Evolutionary conservation across 2,888 invertebrate genomes (phyloP).

Genomic region (Tortricodes alternella): DNA sequence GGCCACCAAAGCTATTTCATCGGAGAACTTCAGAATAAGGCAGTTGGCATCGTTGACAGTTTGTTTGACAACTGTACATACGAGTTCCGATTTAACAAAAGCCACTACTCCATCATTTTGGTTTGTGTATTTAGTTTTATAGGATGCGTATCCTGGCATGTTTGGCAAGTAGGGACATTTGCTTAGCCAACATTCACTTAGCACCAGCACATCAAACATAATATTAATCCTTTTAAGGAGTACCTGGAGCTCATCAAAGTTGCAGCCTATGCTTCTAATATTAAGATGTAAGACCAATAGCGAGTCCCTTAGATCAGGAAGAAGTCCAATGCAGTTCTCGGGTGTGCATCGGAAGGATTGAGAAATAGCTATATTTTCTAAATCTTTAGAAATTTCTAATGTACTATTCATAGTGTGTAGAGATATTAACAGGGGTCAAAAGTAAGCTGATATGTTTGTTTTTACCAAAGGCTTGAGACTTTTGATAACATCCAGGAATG

Average conservation of each 20-base stretch:
- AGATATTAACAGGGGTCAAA: too few relatives aligned
- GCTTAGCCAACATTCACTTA: conserved; percentile 4
- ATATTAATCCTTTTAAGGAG: not conserved
- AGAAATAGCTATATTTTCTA: not conserved
- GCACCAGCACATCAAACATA: not conserved
- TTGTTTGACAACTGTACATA: not conserved
- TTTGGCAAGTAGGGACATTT: not conserved
- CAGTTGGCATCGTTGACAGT: not conserved
- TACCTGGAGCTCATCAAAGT: not conserved
- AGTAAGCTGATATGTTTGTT: too few relatives aligned
- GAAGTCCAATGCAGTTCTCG: not conserved
- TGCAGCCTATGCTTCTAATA: conserved; percentile 1
- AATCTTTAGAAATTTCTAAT: not conserved
- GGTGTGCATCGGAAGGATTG: not conserved
- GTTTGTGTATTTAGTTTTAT: not conserved
- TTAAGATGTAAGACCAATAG: not conserved
- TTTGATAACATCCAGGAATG: too few relatives aligned
- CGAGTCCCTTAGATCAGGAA: not conserved
- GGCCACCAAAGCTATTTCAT: not conserved
- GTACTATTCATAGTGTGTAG: not conserved
- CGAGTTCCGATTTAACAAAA: not conserved
- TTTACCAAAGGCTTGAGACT: too few relatives aligned
- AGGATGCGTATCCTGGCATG: not conserved
- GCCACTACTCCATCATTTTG: conserved; percentile 13
- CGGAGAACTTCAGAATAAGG: not conserved